phyloP scores from a whole-genome alignment of 2,113 vertebrate genomes.

The Heliornis fulica region DNA sequence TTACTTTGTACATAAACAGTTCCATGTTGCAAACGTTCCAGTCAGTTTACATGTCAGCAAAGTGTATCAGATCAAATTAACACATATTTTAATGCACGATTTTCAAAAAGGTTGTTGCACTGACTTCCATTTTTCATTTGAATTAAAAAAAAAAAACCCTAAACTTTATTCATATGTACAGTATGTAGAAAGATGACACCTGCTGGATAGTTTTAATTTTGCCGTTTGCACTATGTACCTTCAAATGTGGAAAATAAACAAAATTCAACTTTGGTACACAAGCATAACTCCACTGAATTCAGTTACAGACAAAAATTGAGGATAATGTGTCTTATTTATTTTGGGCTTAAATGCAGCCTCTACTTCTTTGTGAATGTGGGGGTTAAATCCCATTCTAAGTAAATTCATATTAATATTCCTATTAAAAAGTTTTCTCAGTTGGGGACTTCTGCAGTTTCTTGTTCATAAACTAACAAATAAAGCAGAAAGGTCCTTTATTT shows the following conservation, averaged over 20 bases:
- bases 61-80: background rate
- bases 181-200: background rate
- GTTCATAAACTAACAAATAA: background rate
- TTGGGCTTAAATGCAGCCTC: background rate
- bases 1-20: background rate
- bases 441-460: background rate
- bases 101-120: background rate
- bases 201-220: background rate
- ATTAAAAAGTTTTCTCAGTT: background rate
- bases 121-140: background rate
- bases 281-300: background rate
- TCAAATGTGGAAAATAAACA: background rate
- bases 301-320: background rate
- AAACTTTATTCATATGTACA: background rate
- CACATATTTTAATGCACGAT: background rate
- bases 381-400: background rate
- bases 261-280: background rate
- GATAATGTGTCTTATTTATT: background rate
- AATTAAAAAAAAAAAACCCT: background rate
- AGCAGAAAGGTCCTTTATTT: background rate
- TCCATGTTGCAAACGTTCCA: background rate
- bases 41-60: background rate
- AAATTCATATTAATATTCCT: background rate
- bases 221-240: background rate
- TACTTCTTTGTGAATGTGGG: background rate